phyloP scores from a whole-genome alignment of 2,888 invertebrate genomes.

The Hyppa rectilinea region DNA sequence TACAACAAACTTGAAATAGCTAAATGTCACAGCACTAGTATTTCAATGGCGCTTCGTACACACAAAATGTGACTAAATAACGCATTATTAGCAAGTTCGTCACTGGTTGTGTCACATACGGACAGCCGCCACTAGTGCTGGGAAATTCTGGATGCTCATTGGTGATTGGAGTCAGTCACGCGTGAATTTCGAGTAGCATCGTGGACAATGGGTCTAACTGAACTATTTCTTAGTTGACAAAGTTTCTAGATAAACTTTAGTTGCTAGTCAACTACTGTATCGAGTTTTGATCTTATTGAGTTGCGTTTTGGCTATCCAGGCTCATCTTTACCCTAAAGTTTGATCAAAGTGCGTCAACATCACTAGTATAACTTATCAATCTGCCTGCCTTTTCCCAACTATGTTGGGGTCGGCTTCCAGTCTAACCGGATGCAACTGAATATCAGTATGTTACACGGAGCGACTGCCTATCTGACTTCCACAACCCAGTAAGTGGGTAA shows the following conservation, averaged over 20 bases:
- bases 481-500: no score
- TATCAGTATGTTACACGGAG: no score
- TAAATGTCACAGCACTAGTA: background rate
- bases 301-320: slow-evolving; percentile 1
- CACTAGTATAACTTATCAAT: background rate
- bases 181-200: background rate
- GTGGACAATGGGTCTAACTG: background rate
- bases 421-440: no score
- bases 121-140: background rate
- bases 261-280: slow-evolving; percentile 4
- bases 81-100: background rate
- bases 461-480: no score
- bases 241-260: slow-evolving; percentile 26
- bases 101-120: background rate
- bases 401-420: no score
- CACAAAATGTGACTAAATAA: background rate
- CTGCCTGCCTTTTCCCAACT: no score
- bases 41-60: background rate
- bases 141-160: background rate
- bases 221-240: slow-evolving; percentile 9
- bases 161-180: background rate
- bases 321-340: background rate
- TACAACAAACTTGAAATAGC: background rate
- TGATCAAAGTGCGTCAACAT: background rate
- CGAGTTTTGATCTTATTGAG: slow-evolving; percentile 6